These are phyloP conservation scores for Megaceryle alcyon DNA, from an alignment of 2,797 vertebrate species.

Conservation along the genomic window DNA sequence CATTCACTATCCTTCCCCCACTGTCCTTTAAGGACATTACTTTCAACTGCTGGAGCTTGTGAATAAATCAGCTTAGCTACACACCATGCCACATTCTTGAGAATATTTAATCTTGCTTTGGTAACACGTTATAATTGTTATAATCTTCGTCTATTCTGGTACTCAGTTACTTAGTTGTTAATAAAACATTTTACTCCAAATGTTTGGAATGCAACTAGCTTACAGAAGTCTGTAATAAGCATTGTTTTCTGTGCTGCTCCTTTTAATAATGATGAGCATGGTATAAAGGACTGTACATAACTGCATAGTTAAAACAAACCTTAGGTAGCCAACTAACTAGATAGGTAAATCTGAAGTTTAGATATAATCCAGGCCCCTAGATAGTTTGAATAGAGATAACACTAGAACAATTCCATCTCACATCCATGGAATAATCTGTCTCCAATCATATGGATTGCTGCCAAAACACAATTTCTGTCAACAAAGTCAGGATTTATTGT, in stretches of 20 bases:
- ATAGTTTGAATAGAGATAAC: not conserved
- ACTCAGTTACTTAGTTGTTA: not conserved
- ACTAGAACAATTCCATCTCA: not conserved
- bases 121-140: not conserved
- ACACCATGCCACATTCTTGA: not conserved
- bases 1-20: not conserved
- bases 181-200: not conserved
- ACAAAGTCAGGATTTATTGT: not conserved
- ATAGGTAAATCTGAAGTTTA: not conserved
- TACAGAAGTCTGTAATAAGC: not conserved
- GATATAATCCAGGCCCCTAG: not conserved
- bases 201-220: not conserved
- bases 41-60: not conserved
- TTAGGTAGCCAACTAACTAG: not conserved
- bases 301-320: not conserved
- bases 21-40: not conserved
- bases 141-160: not conserved
- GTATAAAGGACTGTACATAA: not conserved
- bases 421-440: not conserved
- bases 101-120: constrained; percentile 5
- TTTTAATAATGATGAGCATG: not conserved
- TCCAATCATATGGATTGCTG: not conserved
- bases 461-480: not conserved
- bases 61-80: not conserved
- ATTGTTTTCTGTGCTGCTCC: not conserved